Evolutionary conservation across 2,888 invertebrate genomes (phyloP), one percentile per base, ranked within the genome.

Genomic region (Drosophila merina): DNA sequence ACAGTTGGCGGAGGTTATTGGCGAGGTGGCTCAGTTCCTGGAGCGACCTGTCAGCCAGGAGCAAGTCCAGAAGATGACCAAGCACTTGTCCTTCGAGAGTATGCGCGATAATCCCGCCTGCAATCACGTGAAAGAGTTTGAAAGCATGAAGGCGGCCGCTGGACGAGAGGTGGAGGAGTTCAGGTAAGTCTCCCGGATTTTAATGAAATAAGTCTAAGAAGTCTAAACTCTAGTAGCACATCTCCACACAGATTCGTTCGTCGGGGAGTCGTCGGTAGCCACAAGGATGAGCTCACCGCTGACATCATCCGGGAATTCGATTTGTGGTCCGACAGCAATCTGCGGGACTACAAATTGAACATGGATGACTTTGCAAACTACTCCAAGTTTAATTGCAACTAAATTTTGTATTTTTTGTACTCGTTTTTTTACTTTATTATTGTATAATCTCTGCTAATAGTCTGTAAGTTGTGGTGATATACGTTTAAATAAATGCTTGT

Each of bases 71-170:
- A 72, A 82, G 30, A 69, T 91, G 57, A 70, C 77, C 0, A 66
- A 79, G 10, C 91, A 91, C 54, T 64, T 91, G 14, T 90, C 91
- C 12, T 91, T 91, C 42, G 91, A 91, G 45, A 90, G 88, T 44
- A 91, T 91, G 91, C 89, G 90, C 45, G 76, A 86, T 12, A 90
- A 91, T 81, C 90, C 91, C 4, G 79, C 90, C 25, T 90, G 90
- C 36, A 90, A 90, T 50, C 90, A 90, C 63, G 77, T 83, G 44
- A 89, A 89, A 69, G 91, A 91, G 54, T 90, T 91, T n/a, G 87
- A 89, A 54, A 89, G 88, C 66, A 86, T 91, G 77, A 91, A 90
- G 57, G 82, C 86, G 2, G 91, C 91, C 0, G 72, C 89, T 7
- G 91, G 91, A 0, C 77, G 90, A 0, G 72, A 89, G 45, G 90